A percentile compares a stretch with the other conserved stretches of the same genome.
Evolutionary conservation across 2,113 vertebrate genomes (phyloP).

Genomic region (Brachypteracias leptosomus): DNA sequence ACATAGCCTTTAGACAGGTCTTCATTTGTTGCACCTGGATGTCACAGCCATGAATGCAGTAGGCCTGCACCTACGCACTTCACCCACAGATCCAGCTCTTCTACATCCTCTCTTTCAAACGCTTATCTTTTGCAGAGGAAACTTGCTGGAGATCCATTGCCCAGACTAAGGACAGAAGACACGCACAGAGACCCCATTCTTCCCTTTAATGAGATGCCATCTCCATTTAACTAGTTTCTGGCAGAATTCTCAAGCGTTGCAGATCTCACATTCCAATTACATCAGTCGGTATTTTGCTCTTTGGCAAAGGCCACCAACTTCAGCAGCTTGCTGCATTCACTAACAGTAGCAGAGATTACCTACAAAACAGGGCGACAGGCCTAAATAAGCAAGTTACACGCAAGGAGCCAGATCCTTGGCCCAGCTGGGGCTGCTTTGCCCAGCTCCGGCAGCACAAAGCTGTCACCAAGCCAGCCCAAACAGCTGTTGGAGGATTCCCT

Average conservation of each 20-base stretch:
- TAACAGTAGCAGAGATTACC: constrained; percentile 44
- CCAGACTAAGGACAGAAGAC: not conserved
- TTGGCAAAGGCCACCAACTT: constrained; percentile 36
- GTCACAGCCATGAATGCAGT: not conserved
- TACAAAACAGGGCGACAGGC: constrained; percentile 36
- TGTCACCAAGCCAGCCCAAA: constrained; percentile 67
- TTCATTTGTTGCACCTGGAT: not conserved
- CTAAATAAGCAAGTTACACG: constrained; percentile 54
- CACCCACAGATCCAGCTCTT: not conserved
- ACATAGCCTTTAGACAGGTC: not conserved
- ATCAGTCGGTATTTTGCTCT: constrained; percentile 42
- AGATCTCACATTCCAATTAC: constrained; percentile 59
- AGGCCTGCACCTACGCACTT: not conserved
- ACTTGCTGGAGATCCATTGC: not conserved
- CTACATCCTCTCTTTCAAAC: not conserved
- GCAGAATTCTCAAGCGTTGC: constrained; percentile 54
- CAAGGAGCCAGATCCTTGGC: constrained; percentile 46
- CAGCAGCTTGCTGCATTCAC: constrained; percentile 42
- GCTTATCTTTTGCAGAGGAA: not conserved
- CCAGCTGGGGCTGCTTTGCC: constrained; percentile 58
- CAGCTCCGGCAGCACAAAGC: constrained; percentile 57
- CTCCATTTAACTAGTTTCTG: constrained; percentile 46
- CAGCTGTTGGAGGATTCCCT: constrained; percentile 69
- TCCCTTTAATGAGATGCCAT: constrained; percentile 59
- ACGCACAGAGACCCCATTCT: constrained; percentile 51